These are phyloP conservation scores for Chymomyza amoena DNA, from an alignment of 2,888 invertebrate genomes.

Conservation along the genomic window DNA sequence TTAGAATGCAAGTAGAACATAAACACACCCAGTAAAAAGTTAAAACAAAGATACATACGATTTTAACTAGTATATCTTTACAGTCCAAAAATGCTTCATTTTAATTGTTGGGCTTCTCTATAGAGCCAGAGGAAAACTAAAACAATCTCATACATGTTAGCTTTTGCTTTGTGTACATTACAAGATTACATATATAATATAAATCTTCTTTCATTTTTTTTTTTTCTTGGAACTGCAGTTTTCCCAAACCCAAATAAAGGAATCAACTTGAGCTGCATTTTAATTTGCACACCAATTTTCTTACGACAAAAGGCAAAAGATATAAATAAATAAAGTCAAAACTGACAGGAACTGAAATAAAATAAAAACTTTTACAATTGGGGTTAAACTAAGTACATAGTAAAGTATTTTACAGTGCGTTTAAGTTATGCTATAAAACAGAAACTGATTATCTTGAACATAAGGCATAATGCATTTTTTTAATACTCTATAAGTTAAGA, in stretches of 20 bases:
- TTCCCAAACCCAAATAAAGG: slow-evolving; percentile 1
- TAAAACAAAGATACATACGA: not conserved
- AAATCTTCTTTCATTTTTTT: too few species aligned
- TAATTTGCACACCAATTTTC: slow-evolving; percentile 64
- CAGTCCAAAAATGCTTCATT: slow-evolving; percentile 40
- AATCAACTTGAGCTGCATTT: slow-evolving; percentile 67
- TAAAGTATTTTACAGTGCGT: not conserved
- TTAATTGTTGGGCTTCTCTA: slow-evolving; percentile 57
- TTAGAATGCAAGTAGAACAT: not conserved
- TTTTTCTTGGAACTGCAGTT: not conserved
- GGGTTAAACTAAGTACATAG: not conserved
- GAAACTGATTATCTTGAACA: not conserved
- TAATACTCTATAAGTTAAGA: not conserved
- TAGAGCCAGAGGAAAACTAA: not conserved
- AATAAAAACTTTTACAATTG: not conserved
- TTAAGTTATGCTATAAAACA: not conserved
- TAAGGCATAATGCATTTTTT: not conserved
- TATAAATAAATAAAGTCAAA: slow-evolving; percentile 64
- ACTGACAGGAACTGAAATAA: slow-evolving; percentile 54
- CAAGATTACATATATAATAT: too few species aligned
- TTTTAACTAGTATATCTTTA: not conserved
- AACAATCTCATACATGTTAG: too few species aligned
- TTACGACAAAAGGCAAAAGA: slow-evolving; percentile 36
- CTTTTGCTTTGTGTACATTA: too few species aligned
- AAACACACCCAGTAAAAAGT: not conserved